These are phyloP conservation scores for Ophion ellenae DNA, from an alignment of 2,888 invertebrate species.

Conservation along the genomic window DNA sequence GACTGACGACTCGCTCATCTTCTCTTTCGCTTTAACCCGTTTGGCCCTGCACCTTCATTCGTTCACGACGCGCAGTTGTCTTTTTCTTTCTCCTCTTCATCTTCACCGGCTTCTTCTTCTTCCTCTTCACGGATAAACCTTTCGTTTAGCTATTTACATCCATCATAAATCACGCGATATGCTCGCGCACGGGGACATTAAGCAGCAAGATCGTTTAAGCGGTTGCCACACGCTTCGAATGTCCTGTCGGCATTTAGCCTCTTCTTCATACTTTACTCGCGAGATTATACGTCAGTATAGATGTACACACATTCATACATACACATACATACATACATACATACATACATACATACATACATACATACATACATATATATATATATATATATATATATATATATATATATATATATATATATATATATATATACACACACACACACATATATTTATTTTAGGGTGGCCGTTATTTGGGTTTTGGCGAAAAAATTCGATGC, in stretches of 20 bases:
- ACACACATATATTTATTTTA: not conserved
- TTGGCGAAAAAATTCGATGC: too few species aligned
- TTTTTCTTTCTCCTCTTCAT: slow-evolving; percentile 48
- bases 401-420: too few species aligned
- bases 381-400: too few species aligned
- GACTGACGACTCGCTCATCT: slow-evolving; percentile 41
- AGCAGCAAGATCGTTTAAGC: slow-evolving; percentile 67
- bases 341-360: too few species aligned
- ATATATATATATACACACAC: not conserved
- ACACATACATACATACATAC: too few species aligned
- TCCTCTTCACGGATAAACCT: slow-evolving; percentile 75
- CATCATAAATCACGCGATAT: slow-evolving; percentile 74
- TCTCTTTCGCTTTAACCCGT: slow-evolving; percentile 20
- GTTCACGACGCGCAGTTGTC: not conserved
- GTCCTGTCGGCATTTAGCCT: slow-evolving; percentile 54
- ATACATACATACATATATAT: not conserved
- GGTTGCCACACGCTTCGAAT: slow-evolving; percentile 66
- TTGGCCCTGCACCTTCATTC: too few species aligned
- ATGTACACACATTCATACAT: not conserved
- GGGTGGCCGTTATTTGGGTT: too few species aligned
- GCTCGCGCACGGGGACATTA: slow-evolving; percentile 69
- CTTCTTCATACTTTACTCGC: slow-evolving; percentile 26
- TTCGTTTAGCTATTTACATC: slow-evolving; percentile 78
- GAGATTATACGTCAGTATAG: slow-evolving; percentile 28
- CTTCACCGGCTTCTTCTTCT: slow-evolving; percentile 43